phyloP scores from a whole-genome alignment of 2,113 vertebrate genomes.

The Elaphurus davidianus region DNA sequence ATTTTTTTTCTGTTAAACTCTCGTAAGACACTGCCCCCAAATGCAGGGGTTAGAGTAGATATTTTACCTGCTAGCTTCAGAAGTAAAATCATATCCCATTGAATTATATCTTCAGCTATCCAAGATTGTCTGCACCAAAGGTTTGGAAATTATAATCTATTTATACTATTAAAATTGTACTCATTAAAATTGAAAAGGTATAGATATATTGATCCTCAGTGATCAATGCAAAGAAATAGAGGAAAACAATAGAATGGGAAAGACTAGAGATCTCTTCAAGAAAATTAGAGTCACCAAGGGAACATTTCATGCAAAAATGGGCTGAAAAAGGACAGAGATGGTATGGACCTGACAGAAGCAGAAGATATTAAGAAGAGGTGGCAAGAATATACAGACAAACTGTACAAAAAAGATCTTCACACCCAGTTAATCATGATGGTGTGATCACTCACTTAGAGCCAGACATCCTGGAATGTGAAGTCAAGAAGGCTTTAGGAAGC shows the following conservation, averaged over 20 bases:
- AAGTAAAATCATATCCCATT: neutral
- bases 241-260: neutral
- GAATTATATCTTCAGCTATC: neutral
- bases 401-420: neutral
- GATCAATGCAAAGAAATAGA: neutral
- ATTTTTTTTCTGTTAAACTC: neutral
- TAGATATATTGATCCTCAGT: neutral
- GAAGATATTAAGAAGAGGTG: neutral
- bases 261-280: neutral
- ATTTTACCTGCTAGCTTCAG: neutral
- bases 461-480: neutral
- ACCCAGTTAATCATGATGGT: rapidly evolving
- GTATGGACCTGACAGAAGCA: neutral
- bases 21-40: neutral
- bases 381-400: neutral
- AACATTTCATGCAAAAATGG: neutral
- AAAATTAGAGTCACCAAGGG: neutral
- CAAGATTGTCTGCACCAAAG: neutral
- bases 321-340: neutral
- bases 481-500: neutral
- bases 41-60: neutral
- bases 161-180: neutral
- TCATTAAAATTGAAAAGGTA: neutral
- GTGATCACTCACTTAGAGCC: neutral
- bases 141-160: neutral